Evolutionary conservation across 2,888 invertebrate genomes (phyloP).

Genomic region (Habrosyne pyritoides): DNA sequence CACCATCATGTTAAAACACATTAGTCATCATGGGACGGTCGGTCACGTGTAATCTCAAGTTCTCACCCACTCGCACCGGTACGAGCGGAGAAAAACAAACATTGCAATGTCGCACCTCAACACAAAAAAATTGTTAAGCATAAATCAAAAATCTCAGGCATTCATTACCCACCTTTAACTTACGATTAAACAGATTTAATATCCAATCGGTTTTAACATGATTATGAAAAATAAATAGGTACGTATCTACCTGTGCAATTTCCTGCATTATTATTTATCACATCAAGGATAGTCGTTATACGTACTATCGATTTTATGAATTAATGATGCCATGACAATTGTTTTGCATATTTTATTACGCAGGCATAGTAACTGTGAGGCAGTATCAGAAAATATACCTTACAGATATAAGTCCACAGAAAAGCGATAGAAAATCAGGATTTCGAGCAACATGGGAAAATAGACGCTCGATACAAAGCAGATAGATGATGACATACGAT

Average conservation of each 20-base stretch:
- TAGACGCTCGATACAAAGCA: constrained; percentile 5
- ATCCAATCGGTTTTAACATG: too few species aligned
- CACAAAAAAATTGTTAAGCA: constrained; percentile 22
- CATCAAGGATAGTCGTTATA: constrained; percentile 34
- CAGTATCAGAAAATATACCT: background rate
- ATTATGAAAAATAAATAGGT: too few species aligned
- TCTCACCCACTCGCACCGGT: constrained; percentile 48
- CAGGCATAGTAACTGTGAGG: background rate
- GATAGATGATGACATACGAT: constrained; percentile 40
- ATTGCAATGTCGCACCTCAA: constrained; percentile 45
- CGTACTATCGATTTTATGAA: constrained; percentile 19
- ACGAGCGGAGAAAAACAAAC: constrained; percentile 44
- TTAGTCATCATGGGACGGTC: constrained; percentile 51
- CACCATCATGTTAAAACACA: constrained; percentile 53
- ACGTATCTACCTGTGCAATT: too few species aligned
- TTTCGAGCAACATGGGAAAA: constrained; percentile 2
- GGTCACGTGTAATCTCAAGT: constrained; percentile 35
- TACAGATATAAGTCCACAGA: background rate
- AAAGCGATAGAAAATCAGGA: background rate
- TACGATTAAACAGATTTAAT: too few species aligned
- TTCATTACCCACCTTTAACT: constrained; percentile 13
- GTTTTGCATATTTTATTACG: constrained; percentile 3
- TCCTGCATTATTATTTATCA: constrained; percentile 30
- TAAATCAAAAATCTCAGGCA: background rate
- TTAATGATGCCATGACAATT: constrained; percentile 20